phyloP scores from a whole-genome alignment of 2,797 vertebrate genomes.

The Gymnocypris eckloni region DNA sequence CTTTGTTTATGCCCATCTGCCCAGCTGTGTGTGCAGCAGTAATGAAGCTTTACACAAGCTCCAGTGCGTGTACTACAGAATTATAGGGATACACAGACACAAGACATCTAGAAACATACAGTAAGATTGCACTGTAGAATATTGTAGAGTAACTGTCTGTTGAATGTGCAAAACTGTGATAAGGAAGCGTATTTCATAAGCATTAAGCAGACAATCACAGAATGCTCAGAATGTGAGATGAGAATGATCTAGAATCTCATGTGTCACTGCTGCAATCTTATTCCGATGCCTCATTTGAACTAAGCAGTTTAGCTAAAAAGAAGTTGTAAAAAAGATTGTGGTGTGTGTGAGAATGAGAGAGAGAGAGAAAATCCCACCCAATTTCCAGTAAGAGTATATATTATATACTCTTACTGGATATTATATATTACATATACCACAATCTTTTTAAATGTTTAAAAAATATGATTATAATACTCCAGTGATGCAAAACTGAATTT shows the following conservation, averaged over 20 bases:
- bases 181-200: background rate
- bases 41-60: slow-evolving; percentile 25
- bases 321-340: background rate
- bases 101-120: slow-evolving; percentile 20
- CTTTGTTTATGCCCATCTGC: slow-evolving; percentile 27
- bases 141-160: background rate
- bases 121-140: background rate
- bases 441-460: background rate
- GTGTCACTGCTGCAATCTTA: background rate
- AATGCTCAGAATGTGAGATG: background rate
- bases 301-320: background rate
- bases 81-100: slow-evolving; percentile 5
- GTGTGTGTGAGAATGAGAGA: too few species aligned
- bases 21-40: slow-evolving; percentile 7
- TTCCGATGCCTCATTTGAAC: background rate
- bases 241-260: background rate
- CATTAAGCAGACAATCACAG: background rate
- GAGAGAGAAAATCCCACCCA: too few species aligned
- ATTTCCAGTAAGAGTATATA: too few species aligned
- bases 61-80: slow-evolving; percentile 7
- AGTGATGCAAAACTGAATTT: background rate
- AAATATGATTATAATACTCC: background rate
- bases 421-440: too few species aligned
- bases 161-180: background rate
- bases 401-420: too few species aligned